phyloP scores from a whole-genome alignment of 2,888 invertebrate species.

The Lydus trimaculatus region DNA sequence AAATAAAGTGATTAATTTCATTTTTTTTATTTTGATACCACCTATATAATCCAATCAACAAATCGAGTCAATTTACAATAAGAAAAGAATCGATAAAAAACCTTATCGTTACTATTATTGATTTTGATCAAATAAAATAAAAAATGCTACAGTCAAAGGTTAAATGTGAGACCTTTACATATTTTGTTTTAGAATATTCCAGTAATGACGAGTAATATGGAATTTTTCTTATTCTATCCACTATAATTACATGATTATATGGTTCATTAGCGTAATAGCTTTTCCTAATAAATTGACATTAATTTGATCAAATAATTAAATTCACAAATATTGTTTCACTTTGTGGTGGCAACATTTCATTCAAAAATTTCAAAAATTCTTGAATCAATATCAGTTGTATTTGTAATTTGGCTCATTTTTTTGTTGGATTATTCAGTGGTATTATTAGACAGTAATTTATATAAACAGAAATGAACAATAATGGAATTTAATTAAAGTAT shows the following conservation, averaged over 20 bases:
- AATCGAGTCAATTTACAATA: neutral
- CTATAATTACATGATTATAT: neutral
- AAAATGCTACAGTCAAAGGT: neutral
- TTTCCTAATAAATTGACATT: neutral
- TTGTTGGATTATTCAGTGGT: neutral
- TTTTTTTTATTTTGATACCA: slow-evolving; percentile 21
- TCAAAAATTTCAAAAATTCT: neutral
- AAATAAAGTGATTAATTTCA: slow-evolving; percentile 12
- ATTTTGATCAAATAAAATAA: neutral
- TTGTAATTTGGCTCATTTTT: neutral
- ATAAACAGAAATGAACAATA: neutral
- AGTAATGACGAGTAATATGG: neutral
- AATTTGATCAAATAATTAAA: neutral
- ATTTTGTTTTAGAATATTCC: neutral
- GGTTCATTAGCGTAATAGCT: neutral
- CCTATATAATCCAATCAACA: slow-evolving; percentile 3
- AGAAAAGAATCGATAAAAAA: neutral
- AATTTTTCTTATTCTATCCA: neutral
- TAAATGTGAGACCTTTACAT: neutral
- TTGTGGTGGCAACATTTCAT: neutral
- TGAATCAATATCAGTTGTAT: neutral
- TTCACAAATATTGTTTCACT: neutral
- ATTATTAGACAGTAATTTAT: too few species aligned
- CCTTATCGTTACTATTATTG: neutral
- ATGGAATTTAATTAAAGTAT: neutral